Evolutionary conservation across 2,888 invertebrate species (phyloP).

Genomic region (Leucozona laternaria): DNA sequence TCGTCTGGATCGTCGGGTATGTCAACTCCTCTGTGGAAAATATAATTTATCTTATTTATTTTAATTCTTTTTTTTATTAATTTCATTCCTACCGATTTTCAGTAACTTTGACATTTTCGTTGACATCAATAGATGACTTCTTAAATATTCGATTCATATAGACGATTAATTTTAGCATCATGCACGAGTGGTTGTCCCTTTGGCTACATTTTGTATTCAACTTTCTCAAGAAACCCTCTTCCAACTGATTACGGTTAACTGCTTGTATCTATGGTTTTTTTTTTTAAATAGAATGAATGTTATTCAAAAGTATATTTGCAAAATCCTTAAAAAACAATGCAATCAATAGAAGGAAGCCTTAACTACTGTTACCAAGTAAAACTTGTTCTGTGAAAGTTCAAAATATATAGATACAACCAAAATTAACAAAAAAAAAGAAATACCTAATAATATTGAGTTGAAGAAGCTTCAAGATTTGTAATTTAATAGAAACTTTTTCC

Average conservation of each 20-base stretch:
- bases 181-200: conserved; percentile 91
- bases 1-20: conserved; percentile 85
- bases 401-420: too few relatives aligned
- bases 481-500: too few relatives aligned
- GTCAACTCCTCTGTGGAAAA: conserved; percentile 78
- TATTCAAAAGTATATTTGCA: not conserved
- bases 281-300: not conserved
- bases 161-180: conserved; percentile 91
- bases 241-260: conserved; percentile 84
- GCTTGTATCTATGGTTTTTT: conserved; percentile 83
- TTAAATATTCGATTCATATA: conserved; percentile 92
- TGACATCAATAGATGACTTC: conserved; percentile 91
- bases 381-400: too few relatives aligned
- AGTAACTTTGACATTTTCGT: conserved; percentile 90
- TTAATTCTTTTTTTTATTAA: not conserved
- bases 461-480: too few relatives aligned
- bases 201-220: conserved; percentile 91
- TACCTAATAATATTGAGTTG: too few relatives aligned
- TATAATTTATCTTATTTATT: not conserved
- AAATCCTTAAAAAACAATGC: too few relatives aligned
- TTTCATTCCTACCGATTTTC: conserved; percentile 86
- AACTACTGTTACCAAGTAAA: too few relatives aligned
- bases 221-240: conserved; percentile 90
- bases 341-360: too few relatives aligned
- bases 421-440: too few relatives aligned